Percentiles rank a stretch among this genome's conserved stretches.
phyloP scores from a whole-genome alignment of 2,888 invertebrate species.

The Psylliodes chrysocephalus region DNA sequence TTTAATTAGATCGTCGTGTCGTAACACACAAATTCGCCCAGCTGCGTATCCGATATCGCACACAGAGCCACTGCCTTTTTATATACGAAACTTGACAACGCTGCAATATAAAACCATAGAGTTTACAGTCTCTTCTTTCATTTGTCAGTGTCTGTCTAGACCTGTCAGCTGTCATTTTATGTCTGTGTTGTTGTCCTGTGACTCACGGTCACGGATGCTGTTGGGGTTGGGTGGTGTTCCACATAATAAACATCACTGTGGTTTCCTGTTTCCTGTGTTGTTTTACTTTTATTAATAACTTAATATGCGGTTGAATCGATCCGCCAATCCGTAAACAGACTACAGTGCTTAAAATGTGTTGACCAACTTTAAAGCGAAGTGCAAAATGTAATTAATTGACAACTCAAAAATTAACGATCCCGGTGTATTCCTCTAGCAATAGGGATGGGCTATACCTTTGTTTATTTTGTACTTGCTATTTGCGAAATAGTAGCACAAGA shows the following conservation, averaged over 20 bases:
- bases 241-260: slow-evolving; percentile 45
- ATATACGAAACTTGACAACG: too few relatives aligned
- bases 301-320: slow-evolving; percentile 35
- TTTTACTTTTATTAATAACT: slow-evolving; percentile 32
- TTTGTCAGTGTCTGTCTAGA: background rate
- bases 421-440: slow-evolving; percentile 37
- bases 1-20: too few relatives aligned
- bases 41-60: too few relatives aligned
- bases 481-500: slow-evolving; percentile 49
- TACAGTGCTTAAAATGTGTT: slow-evolving; percentile 26
- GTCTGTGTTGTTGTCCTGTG: slow-evolving; percentile 7
- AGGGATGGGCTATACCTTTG: slow-evolving; percentile 62
- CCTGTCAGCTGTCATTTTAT: background rate
- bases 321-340: slow-evolving; percentile 24
- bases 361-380: slow-evolving; percentile 15
- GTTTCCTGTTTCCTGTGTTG: slow-evolving; percentile 45
- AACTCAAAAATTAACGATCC: slow-evolving; percentile 36
- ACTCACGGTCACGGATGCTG: slow-evolving; percentile 40
- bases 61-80: too few relatives aligned
- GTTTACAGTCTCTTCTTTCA: background rate
- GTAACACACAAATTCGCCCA: too few relatives aligned
- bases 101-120: too few relatives aligned
- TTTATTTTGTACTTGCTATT: slow-evolving; percentile 57
- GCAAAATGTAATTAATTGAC: slow-evolving; percentile 27
- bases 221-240: slow-evolving; percentile 48